Evolutionary conservation across 53 echinoderm and acorn worm genomes (phyloP).

Genomic region (Hippasteria phrygiana): DNA sequence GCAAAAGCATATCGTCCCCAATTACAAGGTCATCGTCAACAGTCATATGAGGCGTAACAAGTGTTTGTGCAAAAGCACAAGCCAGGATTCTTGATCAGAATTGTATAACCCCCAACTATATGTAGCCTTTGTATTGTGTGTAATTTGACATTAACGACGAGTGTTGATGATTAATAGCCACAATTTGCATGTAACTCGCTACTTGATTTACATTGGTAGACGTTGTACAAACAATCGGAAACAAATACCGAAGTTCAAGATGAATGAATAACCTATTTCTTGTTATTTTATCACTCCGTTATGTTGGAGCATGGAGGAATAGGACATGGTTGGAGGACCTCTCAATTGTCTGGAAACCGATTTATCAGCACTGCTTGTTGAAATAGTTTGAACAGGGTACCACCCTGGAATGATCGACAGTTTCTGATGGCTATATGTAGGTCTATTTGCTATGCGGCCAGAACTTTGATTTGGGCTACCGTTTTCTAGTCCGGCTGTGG

Average conservation of each 20-base stretch:
- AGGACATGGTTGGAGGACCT: no score
- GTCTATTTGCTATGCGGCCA: neutral
- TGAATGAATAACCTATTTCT: neutral
- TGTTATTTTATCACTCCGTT: neutral
- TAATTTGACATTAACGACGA: neutral
- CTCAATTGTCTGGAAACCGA: neutral
- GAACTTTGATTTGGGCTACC: no score
- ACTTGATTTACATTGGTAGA: neutral
- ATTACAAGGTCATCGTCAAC: no score
- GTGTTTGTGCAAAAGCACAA: no score
- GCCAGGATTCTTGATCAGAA: no score
- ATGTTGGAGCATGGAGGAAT: no score
- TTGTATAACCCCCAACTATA: no score
- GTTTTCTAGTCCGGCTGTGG: no score
- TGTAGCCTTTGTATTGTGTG: neutral
- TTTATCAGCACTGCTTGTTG: neutral
- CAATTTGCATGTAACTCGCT: neutral
- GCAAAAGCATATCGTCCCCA: no score
- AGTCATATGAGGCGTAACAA: no score
- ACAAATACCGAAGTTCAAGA: neutral
- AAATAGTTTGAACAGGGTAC: neutral
- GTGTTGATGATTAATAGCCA: neutral
- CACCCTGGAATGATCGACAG: neutral
- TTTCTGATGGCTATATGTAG: neutral
- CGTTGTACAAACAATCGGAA: neutral